Evolutionary conservation across 2,797 vertebrate genomes (phyloP).

Genomic region (Eulemur rubriventer): DNA sequence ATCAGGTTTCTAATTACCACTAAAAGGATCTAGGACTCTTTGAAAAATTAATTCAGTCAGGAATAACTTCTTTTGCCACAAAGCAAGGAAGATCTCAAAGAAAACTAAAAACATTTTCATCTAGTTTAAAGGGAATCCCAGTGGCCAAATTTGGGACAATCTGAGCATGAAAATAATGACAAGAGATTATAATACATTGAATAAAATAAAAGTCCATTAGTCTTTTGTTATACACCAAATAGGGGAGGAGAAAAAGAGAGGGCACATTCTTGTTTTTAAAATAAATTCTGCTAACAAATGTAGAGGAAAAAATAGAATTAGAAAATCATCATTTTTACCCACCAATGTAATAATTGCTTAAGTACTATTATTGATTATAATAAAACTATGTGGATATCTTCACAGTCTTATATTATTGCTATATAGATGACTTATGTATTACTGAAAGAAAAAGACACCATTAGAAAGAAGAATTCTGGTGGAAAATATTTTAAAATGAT

Average conservation of each 20-base stretch:
- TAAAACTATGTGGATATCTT: not conserved
- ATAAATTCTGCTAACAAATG: not conserved
- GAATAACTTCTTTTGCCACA: not conserved
- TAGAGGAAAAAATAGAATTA: not conserved
- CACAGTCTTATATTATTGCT: not conserved
- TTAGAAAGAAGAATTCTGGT: not conserved
- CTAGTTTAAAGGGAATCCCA: not conserved
- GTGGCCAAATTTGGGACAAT: not conserved
- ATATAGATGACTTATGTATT: not conserved
- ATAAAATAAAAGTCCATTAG: not conserved
- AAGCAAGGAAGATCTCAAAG: not conserved
- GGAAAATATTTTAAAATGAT: not conserved
- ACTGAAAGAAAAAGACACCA: not conserved
- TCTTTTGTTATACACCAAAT: not conserved
- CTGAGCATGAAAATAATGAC: not conserved
- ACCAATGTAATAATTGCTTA: not conserved
- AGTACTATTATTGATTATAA: not conserved
- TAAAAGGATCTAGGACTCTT: not conserved
- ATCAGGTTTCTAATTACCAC: not conserved
- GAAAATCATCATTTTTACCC: not conserved
- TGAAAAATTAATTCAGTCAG: not conserved
- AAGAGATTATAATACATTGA: not conserved
- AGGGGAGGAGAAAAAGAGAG: not conserved
- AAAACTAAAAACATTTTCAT: not conserved
- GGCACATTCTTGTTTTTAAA: not conserved